phyloP scores from a whole-genome alignment of 2,888 invertebrate genomes.

The Macrophya annulata region DNA sequence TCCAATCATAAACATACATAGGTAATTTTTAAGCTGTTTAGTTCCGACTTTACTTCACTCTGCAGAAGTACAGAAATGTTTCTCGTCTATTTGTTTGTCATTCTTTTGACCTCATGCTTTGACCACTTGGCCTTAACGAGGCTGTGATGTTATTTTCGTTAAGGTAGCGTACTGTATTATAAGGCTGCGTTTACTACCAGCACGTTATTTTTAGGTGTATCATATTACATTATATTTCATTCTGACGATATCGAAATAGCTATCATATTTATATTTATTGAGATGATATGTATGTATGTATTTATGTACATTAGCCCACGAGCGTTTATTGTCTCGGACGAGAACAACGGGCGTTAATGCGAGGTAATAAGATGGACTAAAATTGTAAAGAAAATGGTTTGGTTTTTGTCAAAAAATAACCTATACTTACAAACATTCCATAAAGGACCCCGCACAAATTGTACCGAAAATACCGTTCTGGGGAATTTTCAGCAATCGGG shows the following conservation, averaged over 20 bases:
- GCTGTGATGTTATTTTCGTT: slow-evolving; percentile 51
- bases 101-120: slow-evolving; percentile 29
- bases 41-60: background rate
- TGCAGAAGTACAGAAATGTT: background rate
- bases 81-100: background rate
- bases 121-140: slow-evolving; percentile 49
- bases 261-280: slow-evolving; percentile 8
- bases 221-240: slow-evolving; percentile 7
- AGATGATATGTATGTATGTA: background rate
- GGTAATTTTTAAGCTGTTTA: slow-evolving; percentile 1
- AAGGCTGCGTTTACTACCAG: slow-evolving; percentile 18
- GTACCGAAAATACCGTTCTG: too few relatives aligned
- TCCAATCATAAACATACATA: too few relatives aligned
- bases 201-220: slow-evolving; percentile 12
- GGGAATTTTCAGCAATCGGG: too few relatives aligned
- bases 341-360: too few relatives aligned
- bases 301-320: background rate
- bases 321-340: too few relatives aligned
- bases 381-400: too few relatives aligned
- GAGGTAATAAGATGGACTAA: too few relatives aligned
- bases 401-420: too few relatives aligned
- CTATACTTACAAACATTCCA: too few relatives aligned
- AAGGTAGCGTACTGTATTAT: slow-evolving; percentile 39
- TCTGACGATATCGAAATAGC: slow-evolving; percentile 10
- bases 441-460: too few relatives aligned